These are phyloP conservation scores for Megathymus violae DNA, from an alignment of 1,140 invertebrate genomes.

Conservation along the genomic window DNA sequence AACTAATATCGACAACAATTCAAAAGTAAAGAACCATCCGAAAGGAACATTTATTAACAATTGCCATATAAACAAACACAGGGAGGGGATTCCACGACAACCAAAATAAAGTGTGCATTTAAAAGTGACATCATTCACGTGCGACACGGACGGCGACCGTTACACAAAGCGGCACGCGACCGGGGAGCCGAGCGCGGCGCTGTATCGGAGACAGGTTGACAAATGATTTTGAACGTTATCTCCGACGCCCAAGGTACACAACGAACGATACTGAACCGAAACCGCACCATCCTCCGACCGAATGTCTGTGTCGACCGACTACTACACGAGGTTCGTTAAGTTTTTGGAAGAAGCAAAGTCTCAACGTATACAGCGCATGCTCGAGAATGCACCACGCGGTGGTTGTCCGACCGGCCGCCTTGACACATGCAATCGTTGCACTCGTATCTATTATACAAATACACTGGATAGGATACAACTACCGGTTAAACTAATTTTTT, in stretches of 20 bases:
- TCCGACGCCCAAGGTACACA: conserved; percentile 21
- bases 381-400: conserved; percentile 60
- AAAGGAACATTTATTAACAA: conserved; percentile 7
- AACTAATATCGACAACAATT: conserved; percentile 20
- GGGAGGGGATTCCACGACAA: conserved; percentile 41
- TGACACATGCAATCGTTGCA: conserved; percentile 45
- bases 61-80: conserved; percentile 32
- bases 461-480: neutral
- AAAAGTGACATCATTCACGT: conserved; percentile 28
- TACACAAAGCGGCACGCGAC: conserved; percentile 49
- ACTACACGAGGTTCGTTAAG: conserved; percentile 45
- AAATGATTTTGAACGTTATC: conserved; percentile 32
- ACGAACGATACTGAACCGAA: conserved; percentile 46
- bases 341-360: conserved; percentile 76
- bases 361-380: conserved; percentile 82
- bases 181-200: conserved; percentile 56
- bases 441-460: conserved; percentile 35
- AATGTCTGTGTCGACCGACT: conserved; percentile 65
- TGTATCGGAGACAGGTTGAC: conserved; percentile 52
- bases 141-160: conserved; percentile 14
- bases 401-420: conserved; percentile 36
- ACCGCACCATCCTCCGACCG: conserved; percentile 81
- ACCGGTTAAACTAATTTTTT: neutral
- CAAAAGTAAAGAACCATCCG: conserved; percentile 1
- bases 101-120: conserved; percentile 42